These are phyloP conservation scores for Plecotus auritus DNA, from an alignment of 2,113 vertebrate genomes.

Conservation along the genomic window DNA sequence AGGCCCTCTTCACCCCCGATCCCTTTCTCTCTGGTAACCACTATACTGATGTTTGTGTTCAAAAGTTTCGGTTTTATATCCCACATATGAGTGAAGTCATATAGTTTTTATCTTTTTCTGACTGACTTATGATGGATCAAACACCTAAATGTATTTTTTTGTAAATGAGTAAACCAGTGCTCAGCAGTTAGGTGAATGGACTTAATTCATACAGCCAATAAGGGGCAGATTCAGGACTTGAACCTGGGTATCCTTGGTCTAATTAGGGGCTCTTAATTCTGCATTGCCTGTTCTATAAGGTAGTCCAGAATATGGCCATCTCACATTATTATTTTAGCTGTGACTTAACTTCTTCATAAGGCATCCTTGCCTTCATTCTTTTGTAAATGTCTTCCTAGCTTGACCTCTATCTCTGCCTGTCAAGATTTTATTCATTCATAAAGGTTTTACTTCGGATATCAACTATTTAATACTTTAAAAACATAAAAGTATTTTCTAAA, in stretches of 20 bases:
- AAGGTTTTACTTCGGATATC: background rate
- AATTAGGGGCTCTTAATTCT: background rate
- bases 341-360: background rate
- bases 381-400: background rate
- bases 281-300: background rate
- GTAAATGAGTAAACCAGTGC: background rate
- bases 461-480: background rate
- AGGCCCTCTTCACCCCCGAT: no score
- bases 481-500: no score
- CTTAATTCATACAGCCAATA: background rate
- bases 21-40: no score
- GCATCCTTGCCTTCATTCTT: background rate
- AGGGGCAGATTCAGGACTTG: background rate
- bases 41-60: no score
- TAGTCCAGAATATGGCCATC: background rate
- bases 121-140: no score
- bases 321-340: background rate
- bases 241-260: background rate
- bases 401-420: background rate
- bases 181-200: background rate
- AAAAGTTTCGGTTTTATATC: no score
- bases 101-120: no score
- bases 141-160: background rate
- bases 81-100: no score
- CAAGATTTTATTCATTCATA: background rate